A percentile compares a stretch with the other conserved stretches of the same genome.
Conservation (phyloP, 2,113 vertebrate species). For the Hassar affinis region DNA sequence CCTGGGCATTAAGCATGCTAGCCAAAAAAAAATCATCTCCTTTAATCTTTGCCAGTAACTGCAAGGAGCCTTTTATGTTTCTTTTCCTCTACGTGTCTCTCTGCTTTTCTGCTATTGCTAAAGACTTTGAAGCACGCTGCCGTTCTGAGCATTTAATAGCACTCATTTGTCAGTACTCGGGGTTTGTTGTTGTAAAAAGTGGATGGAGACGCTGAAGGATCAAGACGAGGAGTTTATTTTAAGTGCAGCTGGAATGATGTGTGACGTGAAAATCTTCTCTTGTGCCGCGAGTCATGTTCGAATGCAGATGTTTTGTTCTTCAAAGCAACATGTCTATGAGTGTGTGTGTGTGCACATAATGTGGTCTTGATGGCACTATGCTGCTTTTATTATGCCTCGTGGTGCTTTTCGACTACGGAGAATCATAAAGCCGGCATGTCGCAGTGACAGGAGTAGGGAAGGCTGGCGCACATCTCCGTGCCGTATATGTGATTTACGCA, state of each 20-base stretch:
- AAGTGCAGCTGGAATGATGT: conserved; percentile 9
- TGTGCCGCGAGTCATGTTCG: conserved; percentile 12
- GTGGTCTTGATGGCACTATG: conserved; percentile 16
- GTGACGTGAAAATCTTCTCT: conserved; percentile 12
- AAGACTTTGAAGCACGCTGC: conserved; percentile 47
- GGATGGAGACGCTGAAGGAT: conserved; percentile 30
- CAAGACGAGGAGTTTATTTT: conserved; percentile 48
- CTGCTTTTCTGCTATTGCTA: conserved; percentile 26
- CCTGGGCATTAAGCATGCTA: conserved; percentile 50
- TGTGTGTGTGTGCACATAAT: not conserved
- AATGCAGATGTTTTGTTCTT: conserved; percentile 30
- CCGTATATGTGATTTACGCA: conserved; percentile 24
- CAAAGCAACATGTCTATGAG: not conserved
- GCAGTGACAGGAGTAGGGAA: not conserved
- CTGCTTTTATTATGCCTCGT: not conserved
- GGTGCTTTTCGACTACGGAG: conserved; percentile 8
- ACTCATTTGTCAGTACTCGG: conserved; percentile 40
- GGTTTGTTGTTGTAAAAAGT: conserved; percentile 35
- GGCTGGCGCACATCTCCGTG: not conserved
- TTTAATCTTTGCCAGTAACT: conserved; percentile 55
- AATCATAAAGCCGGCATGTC: not conserved
- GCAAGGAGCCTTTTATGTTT: conserved; percentile 50
- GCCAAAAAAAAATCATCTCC: conserved; percentile 52
- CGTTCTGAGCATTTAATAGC: conserved; percentile 49
- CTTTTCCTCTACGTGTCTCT: conserved; percentile 31